A percentile compares a stretch with the other conserved stretches of the same genome.
Evolutionary conservation across 2,113 vertebrate species (phyloP).

Genomic region (Sclerurus mexicanus): DNA sequence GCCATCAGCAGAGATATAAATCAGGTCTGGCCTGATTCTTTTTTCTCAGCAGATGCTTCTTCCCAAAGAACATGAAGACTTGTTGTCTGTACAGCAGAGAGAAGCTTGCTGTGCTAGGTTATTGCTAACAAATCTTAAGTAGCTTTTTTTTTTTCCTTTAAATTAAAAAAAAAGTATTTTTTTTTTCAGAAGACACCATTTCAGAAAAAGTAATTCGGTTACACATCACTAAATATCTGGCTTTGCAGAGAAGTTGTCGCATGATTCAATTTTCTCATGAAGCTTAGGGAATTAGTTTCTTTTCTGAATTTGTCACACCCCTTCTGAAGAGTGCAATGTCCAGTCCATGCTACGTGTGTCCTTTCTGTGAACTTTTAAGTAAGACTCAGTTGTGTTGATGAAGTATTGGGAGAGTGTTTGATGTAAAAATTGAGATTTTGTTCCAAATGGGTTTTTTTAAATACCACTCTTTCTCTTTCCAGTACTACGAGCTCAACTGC

Average conservation of each 20-base stretch:
- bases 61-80: not conserved
- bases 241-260: not conserved
- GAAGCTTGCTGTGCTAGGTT: not conserved
- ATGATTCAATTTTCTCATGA: not conserved
- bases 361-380: not conserved
- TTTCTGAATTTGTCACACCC: not conserved
- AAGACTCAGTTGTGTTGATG: not conserved
- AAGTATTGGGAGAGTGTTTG: not conserved
- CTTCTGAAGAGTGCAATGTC: not conserved
- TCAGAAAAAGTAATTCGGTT: not conserved
- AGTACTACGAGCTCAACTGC: conserved; percentile 89
- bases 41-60: not conserved
- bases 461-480: not conserved
- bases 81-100: not conserved
- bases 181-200: not conserved
- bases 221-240: not conserved
- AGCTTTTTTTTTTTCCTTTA: not conserved
- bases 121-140: not conserved
- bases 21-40: not conserved
- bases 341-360: rapidly evolving
- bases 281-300: not conserved
- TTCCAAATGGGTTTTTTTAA: not conserved
- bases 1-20: not conserved
- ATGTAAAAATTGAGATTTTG: not conserved
- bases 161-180: not conserved